phyloP scores from a whole-genome alignment of 35 echinoderm and acorn worm species.

The Lytechinus variegatus region DNA sequence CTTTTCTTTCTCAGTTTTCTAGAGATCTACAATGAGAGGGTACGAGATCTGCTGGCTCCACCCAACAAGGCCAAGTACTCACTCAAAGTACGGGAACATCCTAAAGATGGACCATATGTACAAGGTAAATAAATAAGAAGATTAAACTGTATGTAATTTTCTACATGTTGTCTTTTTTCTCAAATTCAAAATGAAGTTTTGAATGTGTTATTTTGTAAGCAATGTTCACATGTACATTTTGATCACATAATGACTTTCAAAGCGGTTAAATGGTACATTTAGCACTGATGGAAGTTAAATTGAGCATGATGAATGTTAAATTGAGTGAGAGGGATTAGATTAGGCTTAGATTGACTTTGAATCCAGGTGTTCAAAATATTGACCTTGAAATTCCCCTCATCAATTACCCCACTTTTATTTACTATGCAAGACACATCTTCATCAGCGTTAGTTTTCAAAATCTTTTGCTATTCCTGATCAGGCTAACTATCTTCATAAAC shows the following conservation, averaged over 20 bases:
- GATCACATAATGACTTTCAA: not conserved
- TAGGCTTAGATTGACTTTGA: not conserved
- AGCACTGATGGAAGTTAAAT: not conserved
- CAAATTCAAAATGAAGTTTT: too few relatives aligned
- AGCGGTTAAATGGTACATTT: not conserved
- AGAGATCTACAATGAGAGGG: constrained; percentile 99
- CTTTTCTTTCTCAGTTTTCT: constrained; percentile 65
- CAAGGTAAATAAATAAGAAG: constrained; percentile 70
- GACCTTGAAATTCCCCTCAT: not conserved
- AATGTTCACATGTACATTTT: not conserved
- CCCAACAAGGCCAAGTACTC: constrained; percentile 69
- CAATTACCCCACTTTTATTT: not conserved
- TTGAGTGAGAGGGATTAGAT: not conserved
- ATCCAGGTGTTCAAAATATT: not conserved
- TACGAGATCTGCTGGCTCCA: constrained; percentile 86
- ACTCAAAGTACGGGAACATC: constrained; percentile 94
- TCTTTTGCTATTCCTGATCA: too few relatives aligned
- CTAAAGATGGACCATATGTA: constrained; percentile 98
- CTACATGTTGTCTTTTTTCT: too few relatives aligned
- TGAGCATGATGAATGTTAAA: constrained; percentile 10
- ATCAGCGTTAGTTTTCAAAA: too few relatives aligned
- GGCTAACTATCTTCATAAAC: too few relatives aligned
- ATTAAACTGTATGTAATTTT: too few relatives aligned
- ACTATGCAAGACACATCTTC: not conserved
- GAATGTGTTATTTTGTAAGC: too few relatives aligned